Evolutionary conservation across 92 coral and sea anemone species (phyloP).

Genomic region (Epizoanthus scotinus): DNA sequence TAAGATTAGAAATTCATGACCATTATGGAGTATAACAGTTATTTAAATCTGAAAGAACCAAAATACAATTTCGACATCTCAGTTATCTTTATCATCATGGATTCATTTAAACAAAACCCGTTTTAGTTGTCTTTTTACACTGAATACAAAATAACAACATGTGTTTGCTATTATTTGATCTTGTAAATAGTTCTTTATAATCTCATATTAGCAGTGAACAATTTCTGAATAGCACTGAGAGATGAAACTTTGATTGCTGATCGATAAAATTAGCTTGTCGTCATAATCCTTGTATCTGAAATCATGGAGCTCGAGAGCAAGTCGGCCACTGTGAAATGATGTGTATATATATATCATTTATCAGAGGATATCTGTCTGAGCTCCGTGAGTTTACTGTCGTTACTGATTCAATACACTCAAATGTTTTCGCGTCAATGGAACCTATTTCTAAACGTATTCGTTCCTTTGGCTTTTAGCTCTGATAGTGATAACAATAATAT

Average conservation of each 20-base stretch:
- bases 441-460: not conserved
- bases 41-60: not conserved
- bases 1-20: not conserved
- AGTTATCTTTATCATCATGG: not conserved
- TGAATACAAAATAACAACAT: not conserved
- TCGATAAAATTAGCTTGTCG: constrained; percentile 10
- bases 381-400: not conserved
- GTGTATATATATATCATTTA: too few species aligned
- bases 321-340: too few species aligned
- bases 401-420: too few species aligned
- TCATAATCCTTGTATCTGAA: too few species aligned
- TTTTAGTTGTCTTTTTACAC: not conserved
- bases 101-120: not conserved
- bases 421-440: not conserved
- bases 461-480: not conserved
- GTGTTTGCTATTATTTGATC: not conserved
- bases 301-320: not conserved
- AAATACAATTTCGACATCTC: not conserved
- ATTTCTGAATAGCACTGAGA: not conserved
- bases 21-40: not conserved
- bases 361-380: not conserved
- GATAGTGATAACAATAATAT: not conserved
- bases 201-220: not conserved
- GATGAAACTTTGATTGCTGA: not conserved
- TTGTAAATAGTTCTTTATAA: not conserved